These are phyloP conservation scores for Plebejus melissa DNA, from an alignment of 2,888 invertebrate species.

Conservation along the genomic window DNA sequence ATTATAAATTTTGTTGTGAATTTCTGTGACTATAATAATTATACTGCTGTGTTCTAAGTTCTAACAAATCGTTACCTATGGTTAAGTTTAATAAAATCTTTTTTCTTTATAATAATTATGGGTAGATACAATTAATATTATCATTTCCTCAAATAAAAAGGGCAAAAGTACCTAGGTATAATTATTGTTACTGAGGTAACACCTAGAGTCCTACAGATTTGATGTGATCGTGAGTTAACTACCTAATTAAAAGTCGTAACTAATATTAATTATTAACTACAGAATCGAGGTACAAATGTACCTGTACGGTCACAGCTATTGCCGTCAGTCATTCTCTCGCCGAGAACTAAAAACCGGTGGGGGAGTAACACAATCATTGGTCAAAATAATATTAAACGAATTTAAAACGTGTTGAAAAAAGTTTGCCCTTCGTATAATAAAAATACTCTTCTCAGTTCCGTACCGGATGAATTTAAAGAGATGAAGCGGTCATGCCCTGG, in stretches of 20 bases:
- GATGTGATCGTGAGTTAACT: neutral
- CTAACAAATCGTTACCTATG: neutral
- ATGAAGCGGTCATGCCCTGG: constrained; percentile 32
- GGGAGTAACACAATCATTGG: constrained; percentile 9
- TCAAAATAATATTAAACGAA: neutral
- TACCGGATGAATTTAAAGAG: constrained; percentile 27
- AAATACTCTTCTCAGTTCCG: constrained; percentile 21
- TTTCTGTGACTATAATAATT: neutral
- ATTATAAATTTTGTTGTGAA: neutral
- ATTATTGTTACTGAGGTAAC: neutral
- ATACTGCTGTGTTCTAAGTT: neutral
- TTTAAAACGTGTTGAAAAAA: constrained; percentile 21
- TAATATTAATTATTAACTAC: neutral
- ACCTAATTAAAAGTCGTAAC: constrained; percentile 13
- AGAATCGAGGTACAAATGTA: neutral
- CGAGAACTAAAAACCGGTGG: constrained; percentile 36
- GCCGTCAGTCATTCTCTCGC: constrained; percentile 42
- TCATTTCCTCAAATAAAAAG: no score
- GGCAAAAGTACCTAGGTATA: no score
- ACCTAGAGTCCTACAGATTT: neutral
- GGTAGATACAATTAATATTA: no score
- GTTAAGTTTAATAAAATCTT: neutral
- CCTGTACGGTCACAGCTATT: constrained; percentile 21
- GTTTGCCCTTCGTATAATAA: constrained; percentile 23
- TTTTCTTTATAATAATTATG: no score